Conservation (phyloP, 2,888 invertebrate species). For the Tubiluchus corallicola region DNA sequence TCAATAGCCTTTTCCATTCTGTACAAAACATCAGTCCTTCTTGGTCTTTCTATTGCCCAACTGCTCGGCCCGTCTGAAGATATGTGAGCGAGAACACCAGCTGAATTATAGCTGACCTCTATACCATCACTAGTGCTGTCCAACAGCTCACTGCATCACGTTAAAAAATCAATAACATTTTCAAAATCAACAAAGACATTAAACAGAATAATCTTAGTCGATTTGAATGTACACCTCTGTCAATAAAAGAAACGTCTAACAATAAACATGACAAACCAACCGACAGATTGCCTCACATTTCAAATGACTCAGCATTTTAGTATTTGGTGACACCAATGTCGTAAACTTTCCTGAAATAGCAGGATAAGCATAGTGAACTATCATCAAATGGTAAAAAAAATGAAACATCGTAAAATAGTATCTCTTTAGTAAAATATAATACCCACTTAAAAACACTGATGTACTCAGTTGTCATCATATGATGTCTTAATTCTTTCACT, state of each 20-base stretch:
- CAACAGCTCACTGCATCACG: constrained; percentile 54
- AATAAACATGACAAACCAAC: too few relatives aligned
- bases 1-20: constrained; percentile 42
- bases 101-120: constrained; percentile 56
- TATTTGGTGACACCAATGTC: too few relatives aligned
- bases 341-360: too few relatives aligned
- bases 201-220: too few relatives aligned
- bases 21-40: constrained; percentile 43
- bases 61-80: constrained; percentile 69
- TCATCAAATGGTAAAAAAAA: too few relatives aligned
- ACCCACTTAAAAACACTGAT: too few relatives aligned
- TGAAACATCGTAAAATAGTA: too few relatives aligned
- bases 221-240: constrained; percentile 5
- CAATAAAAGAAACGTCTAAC: background rate
- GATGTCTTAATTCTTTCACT: constrained; percentile 58
- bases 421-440: too few relatives aligned
- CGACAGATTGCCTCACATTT: too few relatives aligned
- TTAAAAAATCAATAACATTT: constrained; percentile 4
- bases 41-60: constrained; percentile 57
- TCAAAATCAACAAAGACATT: background rate
- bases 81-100: constrained; percentile 85
- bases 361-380: too few relatives aligned
- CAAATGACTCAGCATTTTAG: too few relatives aligned
- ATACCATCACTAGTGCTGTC: constrained; percentile 77
- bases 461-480: too few relatives aligned